These are phyloP conservation scores for Scaptomyza montana DNA, from an alignment of 1,140 invertebrate genomes.

Conservation along the genomic window DNA sequence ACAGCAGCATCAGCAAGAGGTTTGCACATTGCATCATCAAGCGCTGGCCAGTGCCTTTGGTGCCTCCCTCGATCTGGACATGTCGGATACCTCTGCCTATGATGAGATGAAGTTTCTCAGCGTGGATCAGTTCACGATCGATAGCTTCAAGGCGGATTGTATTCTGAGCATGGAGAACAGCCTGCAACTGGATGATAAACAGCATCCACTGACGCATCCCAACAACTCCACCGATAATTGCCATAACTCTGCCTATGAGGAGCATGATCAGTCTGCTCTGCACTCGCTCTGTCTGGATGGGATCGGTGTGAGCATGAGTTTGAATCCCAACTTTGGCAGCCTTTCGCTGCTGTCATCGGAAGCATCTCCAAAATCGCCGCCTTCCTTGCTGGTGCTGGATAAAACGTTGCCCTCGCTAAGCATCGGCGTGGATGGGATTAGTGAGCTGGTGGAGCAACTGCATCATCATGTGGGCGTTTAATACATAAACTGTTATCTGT, in stretches of 20 bases:
- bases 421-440: constrained; percentile 68
- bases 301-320: constrained; percentile 33
- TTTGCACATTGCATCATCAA: constrained; percentile 55
- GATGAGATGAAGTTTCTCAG: constrained; percentile 83
- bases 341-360: constrained; percentile 45
- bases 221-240: not conserved
- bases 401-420: constrained; percentile 70
- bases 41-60: constrained; percentile 53
- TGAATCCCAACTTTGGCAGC: constrained; percentile 56
- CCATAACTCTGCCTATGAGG: not conserved
- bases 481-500: not conserved
- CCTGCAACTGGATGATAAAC: constrained; percentile 51
- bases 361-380: constrained; percentile 56
- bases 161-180: constrained; percentile 79
- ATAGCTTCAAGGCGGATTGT: constrained; percentile 82
- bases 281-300: constrained; percentile 63
- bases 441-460: constrained; percentile 67
- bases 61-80: constrained; percentile 63
- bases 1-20: constrained; percentile 31
- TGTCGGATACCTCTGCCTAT: constrained; percentile 70
- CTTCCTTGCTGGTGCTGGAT: constrained; percentile 72
- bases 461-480: constrained; percentile 41
- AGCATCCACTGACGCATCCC: constrained; percentile 27
- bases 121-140: constrained; percentile 83
- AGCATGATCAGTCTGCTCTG: constrained; percentile 9